Base-by-base conservation (phyloP, 2,888 invertebrate species). In the Colletes collaris region DNA sequence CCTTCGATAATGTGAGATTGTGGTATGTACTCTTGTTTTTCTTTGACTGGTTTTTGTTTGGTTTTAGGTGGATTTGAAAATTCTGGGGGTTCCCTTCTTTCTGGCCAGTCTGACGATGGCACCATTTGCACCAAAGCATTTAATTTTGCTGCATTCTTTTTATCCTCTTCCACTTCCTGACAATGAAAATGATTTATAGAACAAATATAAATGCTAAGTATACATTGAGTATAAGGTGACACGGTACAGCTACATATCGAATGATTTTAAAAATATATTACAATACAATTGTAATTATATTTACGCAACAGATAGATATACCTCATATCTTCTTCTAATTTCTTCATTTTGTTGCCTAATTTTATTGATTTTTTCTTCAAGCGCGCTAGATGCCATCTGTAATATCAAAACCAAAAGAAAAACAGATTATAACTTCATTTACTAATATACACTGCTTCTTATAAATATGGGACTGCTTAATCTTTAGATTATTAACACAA, bases 121-220 rank as follows among this genome's bases (percentile, higher is more conserved):
- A 92, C 91, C 84, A 92, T 91, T 87, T 93, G 90, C 8, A 93
- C 92, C 82, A 93, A 83, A 10, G 93, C 93, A 84, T 93, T 93
- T 50, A 89, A 79, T 83, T 93, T 92, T 0, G 93, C 92, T 58
- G 93, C 93, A 86, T 92, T 91, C 74, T 93, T 90, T 69, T 93
- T 93, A 86, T 93, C 93, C 13, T 92, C 93, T 84, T 93, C 93
- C 6, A 93, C 93, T 88, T 93, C 93, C 92, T 92, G 59, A 46
- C 3, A 37, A 53, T 8, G 35, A 37, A 11, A 52, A n/a, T 35
- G 10, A 19, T 50, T 66, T 7, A 16, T 44, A 10, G 10, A 49
- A n/a, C 13, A 8, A 35, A 49, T 35, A 49, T 62, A 46, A 10
- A 16, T 16, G 16, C 16, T 16, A 16, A 16, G 16, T 16, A 0